A percentile compares a stretch with the other conserved stretches of the same genome.
Conservation (phyloP, 2,113 vertebrate species). For the Oceanites oceanicus region DNA sequence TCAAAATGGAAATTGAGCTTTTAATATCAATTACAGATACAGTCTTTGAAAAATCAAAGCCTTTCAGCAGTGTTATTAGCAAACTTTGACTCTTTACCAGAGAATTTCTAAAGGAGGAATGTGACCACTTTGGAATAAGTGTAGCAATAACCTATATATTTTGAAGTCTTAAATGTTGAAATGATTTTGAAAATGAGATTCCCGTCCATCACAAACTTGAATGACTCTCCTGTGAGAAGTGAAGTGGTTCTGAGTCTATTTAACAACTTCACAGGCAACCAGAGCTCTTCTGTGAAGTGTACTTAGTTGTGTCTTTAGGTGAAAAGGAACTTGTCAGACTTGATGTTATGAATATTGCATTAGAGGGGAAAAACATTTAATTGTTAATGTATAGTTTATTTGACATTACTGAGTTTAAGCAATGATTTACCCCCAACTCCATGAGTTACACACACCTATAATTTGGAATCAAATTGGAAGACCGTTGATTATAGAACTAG, state of each 20-base stretch:
- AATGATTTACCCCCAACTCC: background rate
- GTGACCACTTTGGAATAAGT: background rate
- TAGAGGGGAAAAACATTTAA: constrained; percentile 39
- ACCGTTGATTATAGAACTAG: background rate
- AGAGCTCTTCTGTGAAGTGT: constrained; percentile 4
- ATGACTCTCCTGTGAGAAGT: background rate
- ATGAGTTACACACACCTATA: background rate
- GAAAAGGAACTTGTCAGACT: constrained; percentile 41
- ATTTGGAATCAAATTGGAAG: background rate
- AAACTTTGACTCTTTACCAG: background rate
- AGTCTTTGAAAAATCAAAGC: background rate
- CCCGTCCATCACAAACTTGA: background rate
- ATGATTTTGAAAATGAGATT: background rate
- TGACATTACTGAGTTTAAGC: background rate
- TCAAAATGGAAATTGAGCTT: background rate
- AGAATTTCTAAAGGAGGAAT: background rate
- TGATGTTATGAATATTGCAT: constrained; percentile 20
- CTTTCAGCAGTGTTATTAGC: background rate
- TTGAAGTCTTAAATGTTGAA: background rate
- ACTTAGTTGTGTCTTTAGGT: constrained; percentile 1
- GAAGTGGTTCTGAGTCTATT: background rate
- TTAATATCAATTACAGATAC: background rate
- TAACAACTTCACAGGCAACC: background rate
- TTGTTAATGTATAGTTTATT: constrained; percentile 42
- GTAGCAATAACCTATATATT: background rate